Percentiles rank a stretch among this genome's conserved stretches.
phyloP scores from a whole-genome alignment of 2,797 vertebrate genomes.

The Galago senegalensis region DNA sequence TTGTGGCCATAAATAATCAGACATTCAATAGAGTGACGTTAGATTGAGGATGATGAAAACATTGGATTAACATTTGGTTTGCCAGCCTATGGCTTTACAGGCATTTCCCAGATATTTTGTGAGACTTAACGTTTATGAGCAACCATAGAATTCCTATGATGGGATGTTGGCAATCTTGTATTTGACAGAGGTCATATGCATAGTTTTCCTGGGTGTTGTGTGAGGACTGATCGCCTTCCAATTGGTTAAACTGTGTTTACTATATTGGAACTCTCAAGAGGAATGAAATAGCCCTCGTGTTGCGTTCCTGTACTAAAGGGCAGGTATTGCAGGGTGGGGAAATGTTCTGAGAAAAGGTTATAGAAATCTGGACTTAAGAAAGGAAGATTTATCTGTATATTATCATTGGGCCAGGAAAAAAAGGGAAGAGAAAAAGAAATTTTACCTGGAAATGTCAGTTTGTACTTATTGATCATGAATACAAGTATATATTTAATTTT shows the following conservation, averaged over 20 bases:
- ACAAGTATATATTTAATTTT: slow-evolving; percentile 82
- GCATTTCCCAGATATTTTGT: slow-evolving; percentile 58
- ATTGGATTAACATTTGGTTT: not conserved
- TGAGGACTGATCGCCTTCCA: slow-evolving; percentile 49
- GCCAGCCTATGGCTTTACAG: slow-evolving; percentile 43
- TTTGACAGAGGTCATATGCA: slow-evolving; percentile 57
- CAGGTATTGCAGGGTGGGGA: not conserved
- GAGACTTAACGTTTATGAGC: slow-evolving; percentile 71
- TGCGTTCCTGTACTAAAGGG: slow-evolving; percentile 23
- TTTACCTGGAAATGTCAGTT: slow-evolving; percentile 75
- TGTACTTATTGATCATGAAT: slow-evolving; percentile 79
- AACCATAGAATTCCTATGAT: not conserved
- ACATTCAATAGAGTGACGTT: slow-evolving; percentile 38
- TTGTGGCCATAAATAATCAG: slow-evolving; percentile 65
- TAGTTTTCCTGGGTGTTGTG: slow-evolving; percentile 50
- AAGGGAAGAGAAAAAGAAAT: not conserved
- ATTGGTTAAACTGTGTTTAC: not conserved
- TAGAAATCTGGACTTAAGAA: slow-evolving; percentile 3
- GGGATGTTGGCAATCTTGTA: slow-evolving; percentile 58
- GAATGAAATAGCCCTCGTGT: not conserved
- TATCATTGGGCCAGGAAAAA: slow-evolving; percentile 28
- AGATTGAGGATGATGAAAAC: slow-evolving; percentile 61
- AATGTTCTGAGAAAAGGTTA: not conserved
- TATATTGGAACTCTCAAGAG: not conserved
- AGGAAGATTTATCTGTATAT: slow-evolving; percentile 46